Conservation (phyloP, 2,888 invertebrate species). For the Agelastica alni region DNA sequence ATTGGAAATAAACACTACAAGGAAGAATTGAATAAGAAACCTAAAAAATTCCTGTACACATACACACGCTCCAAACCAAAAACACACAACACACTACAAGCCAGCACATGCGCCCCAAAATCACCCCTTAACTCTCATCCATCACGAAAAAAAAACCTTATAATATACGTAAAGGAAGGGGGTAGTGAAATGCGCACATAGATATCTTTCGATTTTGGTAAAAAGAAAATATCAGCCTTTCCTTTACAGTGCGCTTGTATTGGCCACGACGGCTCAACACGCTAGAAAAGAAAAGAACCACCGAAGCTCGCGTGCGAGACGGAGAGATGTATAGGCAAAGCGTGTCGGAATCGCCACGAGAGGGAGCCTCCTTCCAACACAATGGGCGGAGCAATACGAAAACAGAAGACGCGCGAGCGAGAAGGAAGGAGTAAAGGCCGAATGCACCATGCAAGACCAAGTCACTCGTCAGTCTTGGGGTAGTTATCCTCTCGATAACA, state of each 20-base stretch:
- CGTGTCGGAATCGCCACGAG: constrained; percentile 44
- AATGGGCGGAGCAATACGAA: constrained; percentile 67
- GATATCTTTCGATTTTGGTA: constrained; percentile 57
- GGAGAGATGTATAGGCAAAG: constrained; percentile 4
- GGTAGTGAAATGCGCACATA: constrained; percentile 45
- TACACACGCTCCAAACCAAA: constrained; percentile 28
- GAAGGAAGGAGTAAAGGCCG: constrained; percentile 52
- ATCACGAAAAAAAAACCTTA: constrained; percentile 50
- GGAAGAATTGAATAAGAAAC: constrained; percentile 22
- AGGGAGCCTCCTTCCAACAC: constrained; percentile 58
- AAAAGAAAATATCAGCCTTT: constrained; percentile 57
- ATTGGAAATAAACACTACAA: no score
- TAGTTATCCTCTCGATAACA: constrained; percentile 63
- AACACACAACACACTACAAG: constrained; percentile 34
- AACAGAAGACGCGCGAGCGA: constrained; percentile 52
- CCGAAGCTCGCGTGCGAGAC: constrained; percentile 21
- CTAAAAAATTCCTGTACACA: constrained; percentile 31
- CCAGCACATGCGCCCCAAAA: constrained; percentile 47
- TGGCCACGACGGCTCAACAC: constrained; percentile 30
- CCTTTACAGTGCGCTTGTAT: constrained; percentile 37
- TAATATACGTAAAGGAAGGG: constrained; percentile 49
- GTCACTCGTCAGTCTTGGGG: constrained; percentile 61
- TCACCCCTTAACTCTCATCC: constrained; percentile 48
- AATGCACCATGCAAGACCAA: constrained; percentile 62
- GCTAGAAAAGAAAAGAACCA: constrained; percentile 25